Evolutionary conservation across 2,888 invertebrate species (phyloP).

Genomic region (Galeruca laticollis): DNA sequence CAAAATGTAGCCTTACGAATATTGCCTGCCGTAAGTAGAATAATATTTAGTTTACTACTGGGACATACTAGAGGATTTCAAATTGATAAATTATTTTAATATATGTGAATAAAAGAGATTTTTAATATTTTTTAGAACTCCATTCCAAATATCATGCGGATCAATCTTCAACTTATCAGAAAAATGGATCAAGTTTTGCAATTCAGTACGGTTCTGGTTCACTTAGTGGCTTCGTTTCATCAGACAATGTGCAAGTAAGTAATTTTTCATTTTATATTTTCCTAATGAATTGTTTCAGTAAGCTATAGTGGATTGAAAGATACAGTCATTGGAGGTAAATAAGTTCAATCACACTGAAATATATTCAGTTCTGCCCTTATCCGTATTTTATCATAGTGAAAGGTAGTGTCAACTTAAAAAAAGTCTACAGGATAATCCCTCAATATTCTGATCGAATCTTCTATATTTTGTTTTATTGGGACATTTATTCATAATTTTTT

Average conservation of each 20-base stretch:
- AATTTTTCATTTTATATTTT: slow-evolving; percentile 56
- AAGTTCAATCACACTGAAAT: too few relatives aligned
- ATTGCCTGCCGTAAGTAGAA: slow-evolving; percentile 84
- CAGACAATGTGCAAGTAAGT: slow-evolving; percentile 86
- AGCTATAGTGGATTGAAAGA: too few relatives aligned
- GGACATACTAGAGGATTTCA: neutral
- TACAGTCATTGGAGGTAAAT: too few relatives aligned
- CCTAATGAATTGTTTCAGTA: too few relatives aligned
- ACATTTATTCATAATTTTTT: too few relatives aligned
- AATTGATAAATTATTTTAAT: too few relatives aligned
- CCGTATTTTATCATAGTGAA: too few relatives aligned
- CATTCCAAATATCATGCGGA: slow-evolving; percentile 96
- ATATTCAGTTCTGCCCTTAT: too few relatives aligned
- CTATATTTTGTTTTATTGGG: too few relatives aligned
- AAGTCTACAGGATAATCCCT: too few relatives aligned
- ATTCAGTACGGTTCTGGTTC: slow-evolving; percentile 97
- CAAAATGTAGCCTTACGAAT: slow-evolving; percentile 89
- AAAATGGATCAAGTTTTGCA: slow-evolving; percentile 91
- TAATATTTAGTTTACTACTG: neutral
- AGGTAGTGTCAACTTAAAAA: too few relatives aligned
- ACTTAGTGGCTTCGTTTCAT: slow-evolving; percentile 94
- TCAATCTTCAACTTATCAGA: slow-evolving; percentile 84
- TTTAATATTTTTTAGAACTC: slow-evolving; percentile 74
- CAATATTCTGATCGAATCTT: too few relatives aligned
- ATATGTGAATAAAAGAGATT: neutral